Conservation (phyloP, 37 sponge, comb jelly and placozoan species). For the Chondrosia reniformis region DNA sequence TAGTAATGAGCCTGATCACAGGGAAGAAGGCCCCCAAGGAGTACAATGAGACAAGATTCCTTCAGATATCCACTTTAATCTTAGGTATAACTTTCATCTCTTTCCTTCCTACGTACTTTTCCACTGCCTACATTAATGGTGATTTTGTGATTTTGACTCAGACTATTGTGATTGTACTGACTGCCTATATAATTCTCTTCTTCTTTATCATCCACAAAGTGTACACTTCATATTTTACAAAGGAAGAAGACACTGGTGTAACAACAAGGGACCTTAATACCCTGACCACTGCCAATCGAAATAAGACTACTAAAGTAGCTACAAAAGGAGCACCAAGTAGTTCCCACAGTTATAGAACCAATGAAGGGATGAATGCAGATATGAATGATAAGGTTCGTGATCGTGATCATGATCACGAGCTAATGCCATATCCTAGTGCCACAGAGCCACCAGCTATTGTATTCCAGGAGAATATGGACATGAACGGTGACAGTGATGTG, state of each 20-base stretch:
- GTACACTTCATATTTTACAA: neutral
- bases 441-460: no score
- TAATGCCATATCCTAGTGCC: no score
- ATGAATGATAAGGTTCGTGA: no score
- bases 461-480: no score
- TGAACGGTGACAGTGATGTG: no score
- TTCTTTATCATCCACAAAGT: constrained; percentile 3
- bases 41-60: constrained; percentile 31
- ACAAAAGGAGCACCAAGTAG: no score
- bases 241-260: neutral
- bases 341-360: no score
- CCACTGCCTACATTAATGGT: neutral
- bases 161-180: neutral
- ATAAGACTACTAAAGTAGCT: no score
- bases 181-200: neutral
- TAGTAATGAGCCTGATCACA: constrained; percentile 11
- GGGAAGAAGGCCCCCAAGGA: constrained; percentile 33
- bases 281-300: neutral
- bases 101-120: constrained; percentile 29
- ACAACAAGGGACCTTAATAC: neutral
- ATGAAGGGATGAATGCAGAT: no score
- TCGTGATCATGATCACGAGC: no score
- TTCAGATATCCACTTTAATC: constrained; percentile 25
- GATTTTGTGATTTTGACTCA: neutral
- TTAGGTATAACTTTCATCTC: constrained; percentile 22